phyloP scores from a whole-genome alignment of 2,888 invertebrate genomes.

The Carcina quercana region DNA sequence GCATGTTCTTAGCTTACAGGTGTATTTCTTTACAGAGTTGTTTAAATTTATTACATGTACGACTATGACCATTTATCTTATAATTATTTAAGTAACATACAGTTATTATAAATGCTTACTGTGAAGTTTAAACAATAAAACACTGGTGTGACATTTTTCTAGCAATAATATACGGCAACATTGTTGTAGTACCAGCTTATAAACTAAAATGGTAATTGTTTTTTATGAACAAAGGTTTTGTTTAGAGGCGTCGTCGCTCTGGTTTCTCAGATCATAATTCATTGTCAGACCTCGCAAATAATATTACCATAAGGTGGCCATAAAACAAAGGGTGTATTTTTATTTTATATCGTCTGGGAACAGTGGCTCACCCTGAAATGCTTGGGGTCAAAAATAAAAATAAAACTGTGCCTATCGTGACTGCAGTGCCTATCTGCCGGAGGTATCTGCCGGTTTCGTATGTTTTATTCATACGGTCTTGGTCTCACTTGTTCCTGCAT shows the following conservation, averaged over 20 bases:
- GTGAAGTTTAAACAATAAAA: too few relatives aligned
- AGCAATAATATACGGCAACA: too few relatives aligned
- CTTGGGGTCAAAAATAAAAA: conserved; percentile 39
- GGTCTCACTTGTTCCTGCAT: conserved; percentile 60
- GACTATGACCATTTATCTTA: too few relatives aligned
- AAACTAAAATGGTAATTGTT: too few relatives aligned
- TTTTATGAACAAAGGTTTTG: conserved; percentile 22
- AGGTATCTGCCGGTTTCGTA: conserved; percentile 43
- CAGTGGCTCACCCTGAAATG: conserved; percentile 41
- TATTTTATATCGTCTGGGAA: conserved; percentile 25
- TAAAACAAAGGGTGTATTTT: conserved; percentile 25
- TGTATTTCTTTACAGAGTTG: too few relatives aligned
- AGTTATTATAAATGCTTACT: too few relatives aligned
- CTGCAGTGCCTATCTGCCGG: conserved; percentile 35
- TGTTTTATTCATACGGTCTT: conserved; percentile 59
- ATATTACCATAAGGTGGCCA: conserved; percentile 21
- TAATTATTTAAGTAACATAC: too few relatives aligned
- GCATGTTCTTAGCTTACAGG: too few relatives aligned
- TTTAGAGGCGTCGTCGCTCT: neutral
- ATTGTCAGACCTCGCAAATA: conserved; percentile 10
- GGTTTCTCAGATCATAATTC: conserved; percentile 13
- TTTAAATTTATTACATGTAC: too few relatives aligned
- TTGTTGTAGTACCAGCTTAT: too few relatives aligned
- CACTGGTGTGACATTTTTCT: too few relatives aligned
- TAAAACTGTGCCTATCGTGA: conserved; percentile 38